Evolutionary conservation across 2,113 vertebrate species (phyloP).

Genomic region (Dipodomys stephensi): DNA sequence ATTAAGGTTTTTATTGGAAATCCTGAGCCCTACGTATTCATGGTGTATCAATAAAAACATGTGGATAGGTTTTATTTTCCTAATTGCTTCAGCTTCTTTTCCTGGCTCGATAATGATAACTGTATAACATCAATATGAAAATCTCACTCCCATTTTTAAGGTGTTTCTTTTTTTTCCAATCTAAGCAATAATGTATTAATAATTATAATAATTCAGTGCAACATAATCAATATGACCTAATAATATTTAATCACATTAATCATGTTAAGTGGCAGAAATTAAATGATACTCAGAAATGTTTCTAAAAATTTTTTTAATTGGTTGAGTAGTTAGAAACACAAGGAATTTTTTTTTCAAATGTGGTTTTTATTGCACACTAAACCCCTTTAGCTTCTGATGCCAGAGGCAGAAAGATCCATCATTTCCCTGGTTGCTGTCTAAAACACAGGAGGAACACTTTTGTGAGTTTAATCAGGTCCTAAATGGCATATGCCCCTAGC

Average conservation of each 20-base stretch:
- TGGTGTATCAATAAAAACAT: conserved; percentile 65
- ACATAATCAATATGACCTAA: conserved; percentile 67
- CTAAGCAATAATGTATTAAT: conserved; percentile 63
- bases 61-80: conserved; percentile 69
- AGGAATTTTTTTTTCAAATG: conserved; percentile 66
- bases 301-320: conserved; percentile 47
- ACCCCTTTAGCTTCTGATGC: conserved; percentile 43
- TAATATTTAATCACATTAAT: conserved; percentile 76
- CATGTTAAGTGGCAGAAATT: conserved; percentile 52
- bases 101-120: conserved; percentile 74
- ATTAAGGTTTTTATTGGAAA: conserved; percentile 65
- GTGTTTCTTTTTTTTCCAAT: conserved; percentile 64
- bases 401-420: conserved; percentile 58
- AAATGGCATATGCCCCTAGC: conserved; percentile 1
- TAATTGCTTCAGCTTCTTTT: conserved; percentile 71
- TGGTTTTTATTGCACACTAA: conserved; percentile 49
- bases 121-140: conserved; percentile 57
- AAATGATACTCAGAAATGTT: conserved; percentile 60
- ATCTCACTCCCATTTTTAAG: conserved; percentile 53
- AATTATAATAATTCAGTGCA: conserved; percentile 62
- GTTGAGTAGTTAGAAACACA: conserved; percentile 50
- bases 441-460: conserved; percentile 29
- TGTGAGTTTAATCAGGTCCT: neutral
- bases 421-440: conserved; percentile 4
- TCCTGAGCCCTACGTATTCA: conserved; percentile 61